Percentiles rank a stretch among this genome's conserved stretches.
Evolutionary conservation across 2,888 invertebrate species (phyloP).

Genomic region (Drosophila tanythrix): DNA sequence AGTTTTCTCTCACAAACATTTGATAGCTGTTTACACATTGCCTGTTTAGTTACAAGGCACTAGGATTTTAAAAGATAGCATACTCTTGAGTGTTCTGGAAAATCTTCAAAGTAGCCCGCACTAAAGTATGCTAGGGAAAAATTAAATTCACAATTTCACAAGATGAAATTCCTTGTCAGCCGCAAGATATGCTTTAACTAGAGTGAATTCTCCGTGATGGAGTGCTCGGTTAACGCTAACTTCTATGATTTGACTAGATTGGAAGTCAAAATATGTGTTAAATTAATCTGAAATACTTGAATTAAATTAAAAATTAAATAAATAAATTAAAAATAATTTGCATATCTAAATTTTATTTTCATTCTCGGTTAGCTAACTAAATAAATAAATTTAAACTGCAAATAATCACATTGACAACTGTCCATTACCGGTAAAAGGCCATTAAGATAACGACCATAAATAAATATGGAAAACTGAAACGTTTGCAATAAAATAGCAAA

Average conservation of each 20-base stretch:
- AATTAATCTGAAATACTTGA: neutral
- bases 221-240: neutral
- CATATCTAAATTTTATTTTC: neutral
- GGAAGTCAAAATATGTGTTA: neutral
- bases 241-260: neutral
- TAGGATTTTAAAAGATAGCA: neutral
- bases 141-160: neutral
- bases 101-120: neutral
- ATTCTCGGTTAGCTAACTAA: slow-evolving; percentile 15
- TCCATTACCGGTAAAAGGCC: slow-evolving; percentile 9
- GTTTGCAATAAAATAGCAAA: slow-evolving; percentile 52
- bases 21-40: neutral
- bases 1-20: neutral
- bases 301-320: neutral
- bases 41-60: neutral
- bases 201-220: neutral
- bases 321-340: neutral
- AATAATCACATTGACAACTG: slow-evolving; percentile 30
- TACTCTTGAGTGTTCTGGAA: slow-evolving; percentile 1
- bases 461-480: slow-evolving; percentile 8
- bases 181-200: slow-evolving; percentile 29
- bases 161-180: neutral
- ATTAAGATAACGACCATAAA: slow-evolving; percentile 50
- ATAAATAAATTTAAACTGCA: slow-evolving; percentile 41
- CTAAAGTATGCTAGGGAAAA: slow-evolving; percentile 25